Conservation (phyloP, 2,797 vertebrate species). For the Lutjanus campechanus region DNA sequence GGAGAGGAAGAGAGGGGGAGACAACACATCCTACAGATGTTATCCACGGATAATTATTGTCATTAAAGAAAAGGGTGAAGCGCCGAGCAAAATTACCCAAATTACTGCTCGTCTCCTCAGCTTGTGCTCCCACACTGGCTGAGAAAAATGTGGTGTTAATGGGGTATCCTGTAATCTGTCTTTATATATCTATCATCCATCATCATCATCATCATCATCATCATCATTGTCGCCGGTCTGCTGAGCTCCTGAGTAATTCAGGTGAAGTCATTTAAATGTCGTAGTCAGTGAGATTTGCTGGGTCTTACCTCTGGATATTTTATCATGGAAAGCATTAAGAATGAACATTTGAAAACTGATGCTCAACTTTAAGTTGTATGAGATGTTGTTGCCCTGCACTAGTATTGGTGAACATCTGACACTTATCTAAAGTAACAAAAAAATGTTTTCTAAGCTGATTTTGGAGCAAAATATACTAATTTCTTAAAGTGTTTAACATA, state of each 20-base stretch:
- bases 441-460: background rate
- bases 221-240: slow-evolving; percentile 11
- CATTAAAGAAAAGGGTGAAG: slow-evolving; percentile 71
- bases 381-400: background rate
- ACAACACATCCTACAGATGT: slow-evolving; percentile 66
- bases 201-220: slow-evolving; percentile 15
- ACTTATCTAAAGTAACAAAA: background rate
- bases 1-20: slow-evolving; percentile 15
- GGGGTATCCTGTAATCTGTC: slow-evolving; percentile 51
- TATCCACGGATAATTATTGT: slow-evolving; percentile 78
- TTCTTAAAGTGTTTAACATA: background rate
- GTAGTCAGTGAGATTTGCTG: slow-evolving; percentile 9
- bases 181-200: slow-evolving; percentile 43
- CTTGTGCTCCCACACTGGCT: slow-evolving; percentile 30
- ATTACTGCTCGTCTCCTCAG: slow-evolving; percentile 67
- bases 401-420: background rate
- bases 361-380: background rate
- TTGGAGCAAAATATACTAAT: background rate
- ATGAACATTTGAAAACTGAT: background rate
- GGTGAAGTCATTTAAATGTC: slow-evolving; percentile 46
- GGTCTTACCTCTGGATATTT: slow-evolving; percentile 7
- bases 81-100: slow-evolving; percentile 65
- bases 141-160: slow-evolving; percentile 54
- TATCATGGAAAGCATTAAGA: slow-evolving; percentile 1
- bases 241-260: slow-evolving; percentile 30